Evolutionary conservation across 92 coral and sea anemone genomes (phyloP).

Genomic region (Pocillopora grandis): DNA sequence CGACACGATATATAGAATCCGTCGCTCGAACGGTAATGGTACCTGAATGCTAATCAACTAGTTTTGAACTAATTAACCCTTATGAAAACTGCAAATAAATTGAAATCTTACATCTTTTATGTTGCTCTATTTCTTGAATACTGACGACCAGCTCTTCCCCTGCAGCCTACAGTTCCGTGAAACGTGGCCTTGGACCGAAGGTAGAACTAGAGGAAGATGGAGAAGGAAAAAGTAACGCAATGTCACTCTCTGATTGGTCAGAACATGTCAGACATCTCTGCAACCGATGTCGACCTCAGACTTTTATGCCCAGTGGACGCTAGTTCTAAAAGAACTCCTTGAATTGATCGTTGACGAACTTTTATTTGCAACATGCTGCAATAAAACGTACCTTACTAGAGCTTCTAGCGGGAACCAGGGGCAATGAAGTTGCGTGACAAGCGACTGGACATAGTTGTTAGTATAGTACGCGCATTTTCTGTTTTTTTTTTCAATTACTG

Average conservation of each 20-base stretch:
- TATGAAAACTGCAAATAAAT: neutral
- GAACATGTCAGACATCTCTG: too few species aligned
- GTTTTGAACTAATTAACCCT: neutral
- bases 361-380: too few species aligned
- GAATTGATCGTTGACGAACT: too few species aligned
- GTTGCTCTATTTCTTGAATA: neutral
- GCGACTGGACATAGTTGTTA: too few species aligned
- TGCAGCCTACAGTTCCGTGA: neutral
- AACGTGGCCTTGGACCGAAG: neutral
- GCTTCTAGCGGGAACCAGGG: too few species aligned
- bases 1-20: constrained; percentile 12
- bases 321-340: too few species aligned
- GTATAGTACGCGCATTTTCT: too few species aligned
- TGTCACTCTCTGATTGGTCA: neutral
- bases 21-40: constrained; percentile 3
- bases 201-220: neutral
- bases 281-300: too few species aligned
- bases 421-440: too few species aligned
- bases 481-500: too few species aligned
- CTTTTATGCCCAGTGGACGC: too few species aligned
- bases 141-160: neutral
- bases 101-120: neutral
- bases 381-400: too few species aligned
- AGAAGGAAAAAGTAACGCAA: neutral
- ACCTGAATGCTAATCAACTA: neutral